Evolutionary conservation across 1,140 invertebrate species (phyloP).

Genomic region (Zaprionus ornatus): DNA sequence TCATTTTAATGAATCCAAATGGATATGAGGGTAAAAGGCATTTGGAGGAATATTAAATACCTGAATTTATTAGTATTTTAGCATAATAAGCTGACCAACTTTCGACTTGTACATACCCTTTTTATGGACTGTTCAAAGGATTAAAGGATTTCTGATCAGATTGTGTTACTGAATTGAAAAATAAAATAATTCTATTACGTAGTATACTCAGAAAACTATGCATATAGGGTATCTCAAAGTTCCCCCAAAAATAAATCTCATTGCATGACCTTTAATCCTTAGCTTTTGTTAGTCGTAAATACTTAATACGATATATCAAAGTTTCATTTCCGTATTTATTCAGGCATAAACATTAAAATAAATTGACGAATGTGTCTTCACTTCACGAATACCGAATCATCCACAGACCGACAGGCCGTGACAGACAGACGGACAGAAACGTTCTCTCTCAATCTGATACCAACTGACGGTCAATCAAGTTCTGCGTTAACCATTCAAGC

Average conservation of each 20-base stretch:
- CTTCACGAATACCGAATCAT: constrained; percentile 4
- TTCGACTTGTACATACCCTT: not conserved
- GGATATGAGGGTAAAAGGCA: constrained; percentile 5
- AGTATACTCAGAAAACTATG: no score
- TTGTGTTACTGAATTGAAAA: not conserved
- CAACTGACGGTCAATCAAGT: constrained; percentile 75
- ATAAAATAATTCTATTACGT: not conserved
- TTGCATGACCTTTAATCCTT: not conserved
- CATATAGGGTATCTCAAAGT: no score
- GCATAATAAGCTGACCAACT: not conserved
- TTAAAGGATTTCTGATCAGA: not conserved
- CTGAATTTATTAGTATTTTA: not conserved
- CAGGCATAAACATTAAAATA: constrained; percentile 48
- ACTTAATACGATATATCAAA: constrained; percentile 14
- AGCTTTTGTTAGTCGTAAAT: not conserved
- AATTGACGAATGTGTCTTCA: constrained; percentile 27
- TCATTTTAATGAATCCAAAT: not conserved
- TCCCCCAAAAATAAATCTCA: not conserved
- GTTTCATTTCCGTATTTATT: constrained; percentile 61
- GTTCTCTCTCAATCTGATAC: constrained; percentile 50
- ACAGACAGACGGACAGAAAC: constrained; percentile 30
- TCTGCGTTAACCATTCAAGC: constrained; percentile 67
- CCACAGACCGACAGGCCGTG: constrained; percentile 25
- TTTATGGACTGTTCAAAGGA: not conserved
- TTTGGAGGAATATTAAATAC: constrained; percentile 12